A percentile compares a stretch with the other conserved stretches of the same genome.
These are phyloP conservation scores for Sinosuthora webbiana DNA, from an alignment of 2,113 vertebrate species.

Conservation along the genomic window DNA sequence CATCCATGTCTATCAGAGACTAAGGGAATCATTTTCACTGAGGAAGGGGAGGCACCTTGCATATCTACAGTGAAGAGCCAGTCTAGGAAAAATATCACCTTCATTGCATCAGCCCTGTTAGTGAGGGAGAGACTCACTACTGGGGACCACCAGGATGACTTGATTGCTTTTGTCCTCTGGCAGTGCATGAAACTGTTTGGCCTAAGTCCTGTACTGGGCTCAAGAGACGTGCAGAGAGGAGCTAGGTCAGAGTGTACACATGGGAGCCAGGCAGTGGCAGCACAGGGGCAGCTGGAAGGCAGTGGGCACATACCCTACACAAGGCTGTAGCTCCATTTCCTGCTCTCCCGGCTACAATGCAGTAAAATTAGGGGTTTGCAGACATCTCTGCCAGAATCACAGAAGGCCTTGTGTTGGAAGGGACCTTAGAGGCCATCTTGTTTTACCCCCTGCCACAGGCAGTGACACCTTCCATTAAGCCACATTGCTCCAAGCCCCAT, in stretches of 20 bases:
- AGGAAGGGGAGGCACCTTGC: not conserved
- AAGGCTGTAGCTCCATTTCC: not conserved
- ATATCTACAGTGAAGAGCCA: accelerated
- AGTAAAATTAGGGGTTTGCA: not conserved
- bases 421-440: not conserved
- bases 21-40: accelerated
- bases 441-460: accelerated
- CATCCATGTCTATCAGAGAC: not conserved
- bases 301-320: not conserved
- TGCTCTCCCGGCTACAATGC: not conserved
- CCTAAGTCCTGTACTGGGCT: not conserved
- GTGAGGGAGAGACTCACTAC: not conserved
- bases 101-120: not conserved
- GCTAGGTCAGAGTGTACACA: not conserved
- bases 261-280: not conserved
- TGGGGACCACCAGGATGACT: not conserved
- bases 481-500: not conserved
- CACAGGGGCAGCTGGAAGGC: not conserved
- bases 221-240: not conserved
- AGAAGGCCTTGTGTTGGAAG: not conserved
- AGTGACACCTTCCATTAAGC: not conserved
- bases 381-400: not conserved
- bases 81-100: not conserved
- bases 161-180: not conserved
- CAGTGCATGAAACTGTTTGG: accelerated